Percentiles rank a stretch among this genome's conserved stretches.
These are phyloP conservation scores for Apogon hyalosoma DNA, from an alignment of 2,797 vertebrate genomes.

Conservation along the genomic window DNA sequence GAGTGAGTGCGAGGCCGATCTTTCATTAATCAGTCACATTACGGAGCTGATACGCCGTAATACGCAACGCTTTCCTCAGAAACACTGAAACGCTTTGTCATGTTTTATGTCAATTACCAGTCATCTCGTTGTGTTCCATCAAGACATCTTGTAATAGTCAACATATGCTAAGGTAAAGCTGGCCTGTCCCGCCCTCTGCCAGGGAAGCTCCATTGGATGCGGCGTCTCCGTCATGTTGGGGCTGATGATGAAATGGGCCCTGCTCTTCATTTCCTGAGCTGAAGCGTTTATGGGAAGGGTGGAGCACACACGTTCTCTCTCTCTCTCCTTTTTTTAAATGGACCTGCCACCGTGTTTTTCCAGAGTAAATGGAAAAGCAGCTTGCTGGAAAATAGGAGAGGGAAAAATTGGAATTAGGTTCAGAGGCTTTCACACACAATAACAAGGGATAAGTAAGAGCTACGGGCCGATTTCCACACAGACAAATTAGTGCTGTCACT, in stretches of 20 bases:
- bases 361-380: conserved; percentile 99
- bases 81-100: conserved; percentile 99
- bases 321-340: conserved; percentile 86
- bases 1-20: conserved; percentile 93
- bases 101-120: conserved; percentile 99
- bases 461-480: conserved; percentile 83
- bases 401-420: conserved; percentile 92
- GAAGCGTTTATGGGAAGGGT: conserved; percentile 93
- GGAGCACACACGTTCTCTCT: conserved; percentile 80
- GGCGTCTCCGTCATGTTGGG: conserved; percentile 76
- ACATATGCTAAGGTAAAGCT: conserved; percentile 97
- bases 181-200: conserved; percentile 88
- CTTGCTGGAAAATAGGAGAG: conserved; percentile 94
- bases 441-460: conserved; percentile 92
- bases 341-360: conserved; percentile 97
- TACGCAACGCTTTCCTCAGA: conserved; percentile 97
- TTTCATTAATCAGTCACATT: conserved; percentile 99
- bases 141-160: conserved; percentile 97
- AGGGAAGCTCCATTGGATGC: conserved; percentile 85
- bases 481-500: conserved; percentile 92
- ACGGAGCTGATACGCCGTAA: conserved; percentile 95
- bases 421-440: conserved; percentile 92
- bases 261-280: conserved; percentile 94
- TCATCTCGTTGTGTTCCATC: conserved; percentile 98
- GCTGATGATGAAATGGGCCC: conserved; percentile 91